Evolutionary conservation across 2,888 invertebrate genomes (phyloP), one percentile per base, ranked within the genome.

Genomic region (Thymelicus sylvestris): DNA sequence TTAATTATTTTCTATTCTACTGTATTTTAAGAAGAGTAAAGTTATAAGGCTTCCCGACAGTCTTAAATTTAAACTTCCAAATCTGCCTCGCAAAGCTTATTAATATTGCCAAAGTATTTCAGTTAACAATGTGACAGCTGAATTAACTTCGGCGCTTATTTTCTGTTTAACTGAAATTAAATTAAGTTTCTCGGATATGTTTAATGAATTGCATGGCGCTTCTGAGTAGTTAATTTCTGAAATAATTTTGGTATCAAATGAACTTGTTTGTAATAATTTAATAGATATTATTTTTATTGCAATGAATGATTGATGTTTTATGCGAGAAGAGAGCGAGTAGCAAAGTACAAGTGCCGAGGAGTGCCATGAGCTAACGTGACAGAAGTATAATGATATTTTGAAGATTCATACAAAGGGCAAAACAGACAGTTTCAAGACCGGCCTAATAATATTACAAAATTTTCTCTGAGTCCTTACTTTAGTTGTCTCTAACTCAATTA

Each of bases 81-180:
- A 55, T 55, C 55, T 55, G 55, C 12, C 55, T 55, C 5, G 10
- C 55, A 55, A 55, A 55, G 55, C 50, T 48, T 15, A 48, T 50
- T 57, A 66, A 57, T 66, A 57, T 41, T 24, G 44, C 66, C 47
- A 24, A 66, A 59, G 66, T 59, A 59, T 59, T 59, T 31, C 66
- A 59, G 59, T 66, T 48, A 24, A 47, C 59, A 59, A 66, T 47
- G 59, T 47, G 66, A 59, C 66, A 47, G 66, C 15, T 59, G 66
- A 66, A 66, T 66, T 66, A 59, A 66, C 59, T 31, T 41, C 47
- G 66, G 44, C 59, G 59, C 66, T 66, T 59, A 66, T 55, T 66
- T 59, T 66, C 66, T 59, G 48, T 66, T 66, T 47, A 66, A 66
- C 31, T 66, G 66, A 66, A 66, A 66, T 66, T 44, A 39, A 66